Conservation (phyloP, 2,113 vertebrate species). For the Vombatus ursinus region DNA sequence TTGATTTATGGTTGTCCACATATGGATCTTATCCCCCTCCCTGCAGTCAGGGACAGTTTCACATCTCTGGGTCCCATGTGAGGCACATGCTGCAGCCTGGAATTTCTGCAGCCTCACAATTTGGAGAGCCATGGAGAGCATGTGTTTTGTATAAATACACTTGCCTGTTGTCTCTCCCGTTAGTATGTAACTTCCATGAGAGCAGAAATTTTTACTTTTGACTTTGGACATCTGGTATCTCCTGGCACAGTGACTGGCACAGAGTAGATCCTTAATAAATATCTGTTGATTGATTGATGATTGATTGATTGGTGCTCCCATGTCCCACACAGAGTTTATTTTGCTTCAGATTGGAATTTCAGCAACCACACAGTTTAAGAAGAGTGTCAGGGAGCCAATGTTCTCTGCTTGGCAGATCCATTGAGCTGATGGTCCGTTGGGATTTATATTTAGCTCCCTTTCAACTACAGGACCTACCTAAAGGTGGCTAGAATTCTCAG, state of each 20-base stretch:
- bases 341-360: background rate
- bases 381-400: background rate
- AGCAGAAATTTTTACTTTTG: background rate
- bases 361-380: background rate
- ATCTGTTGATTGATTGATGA: background rate
- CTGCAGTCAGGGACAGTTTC: background rate
- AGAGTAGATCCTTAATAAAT: background rate
- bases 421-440: background rate
- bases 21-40: background rate
- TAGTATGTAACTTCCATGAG: background rate
- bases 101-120: background rate
- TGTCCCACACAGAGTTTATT: background rate
- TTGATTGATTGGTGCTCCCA: background rate
- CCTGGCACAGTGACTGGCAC: background rate
- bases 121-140: background rate
- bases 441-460: background rate
- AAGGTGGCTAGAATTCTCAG: background rate
- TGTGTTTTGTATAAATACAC: background rate
- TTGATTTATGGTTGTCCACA: background rate
- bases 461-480: background rate
- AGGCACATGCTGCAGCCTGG: background rate
- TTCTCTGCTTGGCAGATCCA: background rate
- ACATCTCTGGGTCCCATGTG: background rate
- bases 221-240: background rate
- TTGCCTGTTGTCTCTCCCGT: background rate